Percentiles rank a stretch among this genome's conserved stretches.
These are phyloP conservation scores for Capricornis sumatraensis DNA, from an alignment of 2,113 vertebrate genomes.

Conservation along the genomic window DNA sequence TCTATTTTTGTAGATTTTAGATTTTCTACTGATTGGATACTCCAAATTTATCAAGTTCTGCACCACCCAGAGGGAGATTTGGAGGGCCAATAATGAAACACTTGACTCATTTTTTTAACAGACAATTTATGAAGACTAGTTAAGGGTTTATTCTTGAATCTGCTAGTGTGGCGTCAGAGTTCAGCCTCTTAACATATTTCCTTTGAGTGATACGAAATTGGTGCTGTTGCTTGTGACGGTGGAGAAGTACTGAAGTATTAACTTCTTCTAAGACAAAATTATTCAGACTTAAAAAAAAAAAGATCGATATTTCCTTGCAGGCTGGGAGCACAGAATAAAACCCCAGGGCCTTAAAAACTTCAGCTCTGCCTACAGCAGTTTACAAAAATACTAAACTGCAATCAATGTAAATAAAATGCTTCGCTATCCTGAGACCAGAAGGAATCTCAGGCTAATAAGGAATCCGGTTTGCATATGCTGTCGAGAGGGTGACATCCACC, in stretches of 20 bases:
- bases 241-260: slow-evolving; percentile 81
- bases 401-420: slow-evolving; percentile 86
- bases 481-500: slow-evolving; percentile 78
- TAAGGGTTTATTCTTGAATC: slow-evolving; percentile 78
- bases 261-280: slow-evolving; percentile 89
- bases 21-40: slow-evolving; percentile 83
- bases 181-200: slow-evolving; percentile 81
- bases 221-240: slow-evolving; percentile 78
- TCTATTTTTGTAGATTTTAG: slow-evolving; percentile 86
- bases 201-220: slow-evolving; percentile 80
- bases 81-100: slow-evolving; percentile 71
- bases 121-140: slow-evolving; percentile 45
- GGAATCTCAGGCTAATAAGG: slow-evolving; percentile 84
- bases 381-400: slow-evolving; percentile 86
- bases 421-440: slow-evolving; percentile 84
- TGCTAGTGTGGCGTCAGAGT: slow-evolving; percentile 74
- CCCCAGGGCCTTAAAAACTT: slow-evolving; percentile 89
- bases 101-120: background rate
- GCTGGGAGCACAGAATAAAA: slow-evolving; percentile 89
- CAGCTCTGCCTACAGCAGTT: slow-evolving; percentile 90
- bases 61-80: slow-evolving; percentile 75
- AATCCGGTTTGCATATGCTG: slow-evolving; percentile 84
- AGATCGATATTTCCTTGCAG: slow-evolving; percentile 86
- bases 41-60: slow-evolving; percentile 79
- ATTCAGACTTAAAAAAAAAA: slow-evolving; percentile 81